phyloP scores from a whole-genome alignment of 1,140 invertebrate species.

The Procambarus clarkii region DNA sequence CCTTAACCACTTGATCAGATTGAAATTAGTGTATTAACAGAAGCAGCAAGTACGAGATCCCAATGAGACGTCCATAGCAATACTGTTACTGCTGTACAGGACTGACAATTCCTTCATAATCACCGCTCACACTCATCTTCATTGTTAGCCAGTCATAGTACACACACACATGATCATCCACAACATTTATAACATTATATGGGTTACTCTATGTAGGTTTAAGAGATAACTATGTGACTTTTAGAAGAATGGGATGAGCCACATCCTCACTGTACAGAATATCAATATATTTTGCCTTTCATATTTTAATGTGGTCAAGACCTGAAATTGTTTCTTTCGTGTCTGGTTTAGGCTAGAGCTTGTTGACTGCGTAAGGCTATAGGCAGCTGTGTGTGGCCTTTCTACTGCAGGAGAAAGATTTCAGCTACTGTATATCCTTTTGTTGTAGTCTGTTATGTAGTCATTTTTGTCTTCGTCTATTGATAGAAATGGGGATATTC shows the following conservation, averaged over 20 bases:
- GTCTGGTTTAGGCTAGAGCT: neutral
- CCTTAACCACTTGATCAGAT: slow-evolving; percentile 71
- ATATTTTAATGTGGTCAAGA: slow-evolving; percentile 8
- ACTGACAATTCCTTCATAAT: slow-evolving; percentile 36
- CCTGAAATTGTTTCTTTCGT: neutral
- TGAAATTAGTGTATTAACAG: slow-evolving; percentile 74
- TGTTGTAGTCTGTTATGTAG: slow-evolving; percentile 1
- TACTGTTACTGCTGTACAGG: slow-evolving; percentile 47
- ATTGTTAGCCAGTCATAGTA: slow-evolving; percentile 42
- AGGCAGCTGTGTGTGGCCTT: neutral
- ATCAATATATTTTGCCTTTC: slow-evolving; percentile 38
- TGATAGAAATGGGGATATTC: neutral
- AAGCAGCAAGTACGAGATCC: slow-evolving; percentile 70
- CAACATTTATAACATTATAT: slow-evolving; percentile 57
- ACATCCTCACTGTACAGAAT: slow-evolving; percentile 38
- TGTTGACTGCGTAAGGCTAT: neutral
- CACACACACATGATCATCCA: slow-evolving; percentile 33
- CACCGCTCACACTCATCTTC: slow-evolving; percentile 38
- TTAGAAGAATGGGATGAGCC: neutral
- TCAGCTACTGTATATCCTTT: neutral
- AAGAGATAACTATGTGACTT: slow-evolving; percentile 35
- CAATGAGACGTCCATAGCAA: slow-evolving; percentile 51
- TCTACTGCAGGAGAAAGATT: neutral
- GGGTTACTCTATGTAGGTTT: slow-evolving; percentile 44
- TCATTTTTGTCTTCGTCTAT: neutral